These are phyloP conservation scores for Stenichneumon culpator DNA, from an alignment of 2,888 invertebrate species.

Conservation along the genomic window DNA sequence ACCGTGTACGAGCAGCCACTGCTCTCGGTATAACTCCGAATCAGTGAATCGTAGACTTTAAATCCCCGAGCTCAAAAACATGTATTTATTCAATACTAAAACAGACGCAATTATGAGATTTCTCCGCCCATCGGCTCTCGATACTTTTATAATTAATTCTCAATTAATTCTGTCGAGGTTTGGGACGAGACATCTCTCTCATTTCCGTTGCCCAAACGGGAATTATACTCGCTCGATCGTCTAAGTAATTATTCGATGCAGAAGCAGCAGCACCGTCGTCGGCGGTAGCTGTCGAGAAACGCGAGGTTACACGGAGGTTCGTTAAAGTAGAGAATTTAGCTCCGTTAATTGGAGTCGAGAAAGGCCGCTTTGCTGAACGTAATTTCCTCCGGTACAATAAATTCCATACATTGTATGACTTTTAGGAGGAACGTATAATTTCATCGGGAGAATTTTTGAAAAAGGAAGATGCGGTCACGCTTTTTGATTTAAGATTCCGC, in stretches of 20 bases:
- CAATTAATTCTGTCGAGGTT: constrained; percentile 46
- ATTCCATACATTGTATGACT: constrained; percentile 42
- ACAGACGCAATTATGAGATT: constrained; percentile 41
- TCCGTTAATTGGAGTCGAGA: constrained; percentile 43
- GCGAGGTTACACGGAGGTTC: constrained; percentile 36
- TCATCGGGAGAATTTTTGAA: neutral
- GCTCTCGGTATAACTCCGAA: neutral
- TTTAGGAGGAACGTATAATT: constrained; percentile 48
- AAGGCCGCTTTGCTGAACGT: constrained; percentile 31
- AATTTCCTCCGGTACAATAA: constrained; percentile 51
- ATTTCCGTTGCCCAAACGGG: constrained; percentile 45
- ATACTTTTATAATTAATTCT: constrained; percentile 61
- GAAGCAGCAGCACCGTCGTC: constrained; percentile 1
- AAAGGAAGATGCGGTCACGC: neutral
- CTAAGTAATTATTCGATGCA: constrained; percentile 41
- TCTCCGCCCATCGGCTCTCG: constrained; percentile 35
- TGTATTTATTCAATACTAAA: constrained; percentile 53
- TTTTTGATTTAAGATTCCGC: constrained; percentile 2
- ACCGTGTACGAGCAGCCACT: neutral
- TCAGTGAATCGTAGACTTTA: neutral
- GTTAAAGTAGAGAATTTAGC: constrained; percentile 51
- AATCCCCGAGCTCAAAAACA: neutral
- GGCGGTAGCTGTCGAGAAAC: constrained; percentile 42
- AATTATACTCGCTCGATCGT: constrained; percentile 23
- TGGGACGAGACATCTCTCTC: constrained; percentile 32